Evolutionary conservation across 2,797 vertebrate genomes (phyloP).

Genomic region (Chiroxiphia lanceolata): DNA sequence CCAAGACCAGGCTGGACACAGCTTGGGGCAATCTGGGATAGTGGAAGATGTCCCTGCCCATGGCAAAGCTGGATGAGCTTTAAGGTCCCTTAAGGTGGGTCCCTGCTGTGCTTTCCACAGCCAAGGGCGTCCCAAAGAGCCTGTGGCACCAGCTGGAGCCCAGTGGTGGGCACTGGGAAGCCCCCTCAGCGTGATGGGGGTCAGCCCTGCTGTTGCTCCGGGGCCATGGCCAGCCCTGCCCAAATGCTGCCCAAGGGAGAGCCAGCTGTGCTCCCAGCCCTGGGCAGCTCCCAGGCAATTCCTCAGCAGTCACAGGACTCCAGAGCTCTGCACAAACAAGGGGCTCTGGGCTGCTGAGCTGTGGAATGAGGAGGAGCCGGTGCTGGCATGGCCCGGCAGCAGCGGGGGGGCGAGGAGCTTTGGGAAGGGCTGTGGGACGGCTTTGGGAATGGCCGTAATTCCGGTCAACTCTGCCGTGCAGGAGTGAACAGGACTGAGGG

Average conservation of each 20-base stretch:
- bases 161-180: not conserved
- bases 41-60: not conserved
- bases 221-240: not conserved
- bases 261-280: not conserved
- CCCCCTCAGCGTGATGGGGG: not conserved
- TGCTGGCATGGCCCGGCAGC: rapidly evolving
- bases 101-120: not conserved
- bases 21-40: rapidly evolving
- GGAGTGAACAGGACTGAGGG: not conserved
- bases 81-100: not conserved
- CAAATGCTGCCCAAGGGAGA: not conserved
- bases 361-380: not conserved
- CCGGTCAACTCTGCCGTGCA: not conserved
- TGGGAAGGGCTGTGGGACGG: not conserved
- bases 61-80: not conserved
- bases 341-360: not conserved
- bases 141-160: not conserved
- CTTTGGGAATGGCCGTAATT: not conserved
- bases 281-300: not conserved
- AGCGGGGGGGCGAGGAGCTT: not conserved
- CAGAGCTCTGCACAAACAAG: not conserved
- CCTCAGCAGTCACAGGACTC: not conserved
- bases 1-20: rapidly evolving
- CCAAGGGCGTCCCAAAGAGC: not conserved
- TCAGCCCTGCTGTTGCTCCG: not conserved